Evolutionary conservation across 2,888 invertebrate species (phyloP), one percentile per base, ranked within the genome.

Genomic region (Phlogophora meticulosa): DNA sequence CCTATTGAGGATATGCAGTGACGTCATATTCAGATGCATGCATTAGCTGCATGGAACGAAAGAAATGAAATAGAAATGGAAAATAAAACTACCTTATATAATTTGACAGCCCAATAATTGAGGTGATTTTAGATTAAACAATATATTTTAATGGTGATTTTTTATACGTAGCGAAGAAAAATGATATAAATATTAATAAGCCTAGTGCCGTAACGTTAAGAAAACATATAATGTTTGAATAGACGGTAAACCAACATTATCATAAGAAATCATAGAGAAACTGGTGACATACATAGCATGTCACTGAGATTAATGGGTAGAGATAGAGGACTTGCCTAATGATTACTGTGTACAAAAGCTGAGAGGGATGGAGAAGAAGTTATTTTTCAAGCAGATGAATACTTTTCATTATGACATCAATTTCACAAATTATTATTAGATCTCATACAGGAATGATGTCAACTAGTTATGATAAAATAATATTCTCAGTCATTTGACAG

Each of bases 401-500:
- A 36, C 5, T 7, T 24, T 49, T 17, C 2, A 34, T 42, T 20
- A 24, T 20, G 10, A 40, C 38, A 46, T 43, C 0, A n/a, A 17
- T n/a, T 61, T 62, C 17, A 61, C 7, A 9, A 58, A 20, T 34
- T 0, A 11, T 42, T 49, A 11, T 42, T 36, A 28, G 17, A 49
- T 22, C 36, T 36, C 17, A 15, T 22, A 40, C 15, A 20, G 5
- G 10, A 49, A 22, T 32, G 17, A 60, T 55, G 53, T 61, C 42
- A 55, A 55, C 9, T 24, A 11, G 24, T 43, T 32, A 55, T 5
- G 20, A 46, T 46, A 52, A 52, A 60, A 40, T 45, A 32, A 45
- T 55, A 34, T 40, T 56, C 34, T 43, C 48, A 24, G 34, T 51
- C 13, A 17, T 51, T 60, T 52, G 49, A 45, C 28, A 68, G 24